Base-by-base conservation (phyloP, 2,888 invertebrate genomes). In the Priocnemis perturbator region DNA sequence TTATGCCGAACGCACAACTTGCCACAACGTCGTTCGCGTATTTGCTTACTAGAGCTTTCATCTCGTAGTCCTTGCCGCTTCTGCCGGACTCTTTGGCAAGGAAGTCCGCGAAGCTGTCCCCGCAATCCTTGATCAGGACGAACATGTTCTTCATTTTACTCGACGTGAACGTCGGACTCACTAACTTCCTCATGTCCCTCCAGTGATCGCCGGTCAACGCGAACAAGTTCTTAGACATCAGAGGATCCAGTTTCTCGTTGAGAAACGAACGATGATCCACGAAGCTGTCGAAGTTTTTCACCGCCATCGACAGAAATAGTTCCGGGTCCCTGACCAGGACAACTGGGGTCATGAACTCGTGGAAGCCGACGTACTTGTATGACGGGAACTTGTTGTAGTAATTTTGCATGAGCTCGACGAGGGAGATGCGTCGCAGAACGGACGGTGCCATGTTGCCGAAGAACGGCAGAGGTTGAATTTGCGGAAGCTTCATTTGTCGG, bases 131-230 rank as follows among this genome's bases (percentile, higher is more conserved):
- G 2, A 73, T 60, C 48, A 91, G 87, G 0, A 89, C 89, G 77
- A 91, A 86, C 90, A 92, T 91, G 15, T 84, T 81, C 58, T 90
- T 90, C 91, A 92, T 91, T 81, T 92, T 92, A 60, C 91, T 91
- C 14, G 90, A 88, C 0, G 92, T 92, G 83, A 92, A 92, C 0
- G 91, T 90, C 0, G 91, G 92, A 63, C 90, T 91, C 14, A 92
- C 77, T 0, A 90, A 89, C 0, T 88, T 86, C 14, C 92, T 83
- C 90, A 91, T 90, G 7, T 90, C 88, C 0, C 90, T 88, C 91
- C 91, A 91, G 83, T 79, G 89, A 0, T 90, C 64, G 19, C 90
- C 91, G 2, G 52, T 56, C 0, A 82, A 50, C 1, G 64, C 26
- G 26, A 81, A 78, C 3, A 84, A 56, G 19, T 76, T 81, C 20